Base-by-base conservation (phyloP, 2,797 vertebrate species). In the Champsocephalus esox region DNA sequence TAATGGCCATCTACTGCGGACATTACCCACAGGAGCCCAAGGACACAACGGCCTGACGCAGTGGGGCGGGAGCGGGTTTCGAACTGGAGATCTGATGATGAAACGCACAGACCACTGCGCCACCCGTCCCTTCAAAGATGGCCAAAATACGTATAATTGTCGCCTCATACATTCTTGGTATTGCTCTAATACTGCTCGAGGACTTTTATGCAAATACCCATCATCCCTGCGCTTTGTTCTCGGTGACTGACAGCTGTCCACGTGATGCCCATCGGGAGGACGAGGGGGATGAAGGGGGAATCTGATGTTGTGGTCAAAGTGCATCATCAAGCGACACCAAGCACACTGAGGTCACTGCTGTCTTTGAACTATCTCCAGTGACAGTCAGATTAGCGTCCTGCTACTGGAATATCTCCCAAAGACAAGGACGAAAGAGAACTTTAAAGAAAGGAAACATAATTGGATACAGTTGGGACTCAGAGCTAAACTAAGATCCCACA, bases 231-330 rank as follows among this genome's bases (percentile, higher is more conserved):
- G 9, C 54, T 59, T 62, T 73, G 3, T 56, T 67, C 32, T 32
- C 1, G 14, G 21, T 55, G 88, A 88, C 32, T 75, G 88, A 79
- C 82, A 80, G 70, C 77, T 87, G 81, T 81, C 83, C 63, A 16
- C 41, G 1, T 58, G 52, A 55, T 24, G 69, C 55, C 77, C 59
- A 13, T 83, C 81, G 75, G 73, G 60, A 67, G 54, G 79, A 83
- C 50, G 70, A 69, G 24, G 55, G 44, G 51, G 69, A 52, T n/a
- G 61, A 64, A 21, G 56, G 19, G 63, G 70, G 78, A 86, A 64
- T 41, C 14, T 66, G 61, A 19, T 3, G n/a, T 17, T 63, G 63
- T 50, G 73, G 65, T 80, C 65, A 63, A 59, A 13, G 51, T 14
- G 51, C 19, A 17, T 68, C 32, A 45, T 38, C 28, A 11, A 68